Evolutionary conservation across 1,140 invertebrate species (phyloP).

Genomic region (Subanguina moxae): DNA sequence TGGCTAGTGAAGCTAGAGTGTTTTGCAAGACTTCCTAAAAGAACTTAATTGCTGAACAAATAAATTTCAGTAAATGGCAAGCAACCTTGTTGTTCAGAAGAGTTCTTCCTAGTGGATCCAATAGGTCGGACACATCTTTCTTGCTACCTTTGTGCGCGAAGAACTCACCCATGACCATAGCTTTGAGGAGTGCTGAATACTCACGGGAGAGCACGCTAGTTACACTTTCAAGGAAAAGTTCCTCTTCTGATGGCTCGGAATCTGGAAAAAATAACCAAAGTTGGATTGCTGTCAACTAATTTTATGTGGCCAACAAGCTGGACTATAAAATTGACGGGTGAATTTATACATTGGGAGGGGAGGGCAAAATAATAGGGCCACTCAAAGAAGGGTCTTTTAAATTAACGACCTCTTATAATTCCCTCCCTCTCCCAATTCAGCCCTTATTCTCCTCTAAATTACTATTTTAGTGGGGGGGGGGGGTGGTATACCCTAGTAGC

Average conservation of each 20-base stretch:
- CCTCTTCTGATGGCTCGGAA: constrained; percentile 50
- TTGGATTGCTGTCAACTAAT: too few relatives aligned
- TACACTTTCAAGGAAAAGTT: constrained; percentile 50
- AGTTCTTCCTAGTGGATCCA: constrained; percentile 27
- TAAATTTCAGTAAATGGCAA: background rate
- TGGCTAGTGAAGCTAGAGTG: constrained; percentile 29
- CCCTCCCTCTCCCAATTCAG: too few relatives aligned
- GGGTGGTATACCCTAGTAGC: too few relatives aligned
- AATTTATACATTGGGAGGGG: too few relatives aligned
- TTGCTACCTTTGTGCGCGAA: constrained; percentile 29
- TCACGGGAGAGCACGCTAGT: constrained; percentile 44
- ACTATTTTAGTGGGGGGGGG: too few relatives aligned
- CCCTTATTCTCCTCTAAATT: too few relatives aligned
- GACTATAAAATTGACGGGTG: too few relatives aligned
- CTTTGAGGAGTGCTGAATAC: constrained; percentile 24
- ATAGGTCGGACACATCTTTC: constrained; percentile 31
- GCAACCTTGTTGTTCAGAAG: constrained; percentile 32
- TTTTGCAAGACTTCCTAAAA: constrained; percentile 34
- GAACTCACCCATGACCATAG: constrained; percentile 35
- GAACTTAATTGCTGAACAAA: background rate
- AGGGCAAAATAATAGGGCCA: too few relatives aligned
- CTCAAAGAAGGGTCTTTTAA: too few relatives aligned
- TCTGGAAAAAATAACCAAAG: constrained; percentile 33
- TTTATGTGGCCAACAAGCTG: too few relatives aligned
- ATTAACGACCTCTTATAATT: too few relatives aligned